Evolutionary conservation across 2,113 vertebrate species (phyloP).

Genomic region (Otus sunia): DNA sequence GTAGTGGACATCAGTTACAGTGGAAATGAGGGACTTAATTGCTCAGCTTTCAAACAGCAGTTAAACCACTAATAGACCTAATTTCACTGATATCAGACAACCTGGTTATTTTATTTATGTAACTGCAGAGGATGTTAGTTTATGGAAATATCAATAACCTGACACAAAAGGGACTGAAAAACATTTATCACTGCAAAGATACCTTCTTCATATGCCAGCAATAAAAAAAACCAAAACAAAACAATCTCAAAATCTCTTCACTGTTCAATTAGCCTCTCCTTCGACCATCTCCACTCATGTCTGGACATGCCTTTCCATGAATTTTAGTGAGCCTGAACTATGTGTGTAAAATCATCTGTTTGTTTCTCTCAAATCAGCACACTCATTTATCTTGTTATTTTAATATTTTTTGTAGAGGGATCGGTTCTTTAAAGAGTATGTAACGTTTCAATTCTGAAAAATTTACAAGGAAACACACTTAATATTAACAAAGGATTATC

Average conservation of each 20-base stretch:
- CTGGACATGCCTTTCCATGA: not conserved
- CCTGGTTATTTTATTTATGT: not conserved
- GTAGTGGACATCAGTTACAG: not conserved
- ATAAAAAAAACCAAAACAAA: not conserved
- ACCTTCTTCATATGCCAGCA: not conserved
- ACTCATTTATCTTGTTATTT: not conserved
- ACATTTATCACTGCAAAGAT: not conserved
- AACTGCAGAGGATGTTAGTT: not conserved
- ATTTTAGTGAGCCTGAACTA: not conserved
- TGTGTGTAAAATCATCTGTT: not conserved
- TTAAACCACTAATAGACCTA: not conserved
- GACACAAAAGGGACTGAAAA: not conserved
- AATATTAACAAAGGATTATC: not conserved
- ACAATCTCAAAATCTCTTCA: not conserved
- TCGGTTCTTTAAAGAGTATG: not conserved
- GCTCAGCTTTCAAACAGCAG: not conserved
- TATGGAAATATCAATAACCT: not conserved
- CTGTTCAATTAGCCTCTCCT: not conserved
- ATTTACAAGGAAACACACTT: not conserved
- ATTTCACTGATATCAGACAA: not conserved
- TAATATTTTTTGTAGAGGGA: not conserved
- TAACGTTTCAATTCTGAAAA: not conserved
- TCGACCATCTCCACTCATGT: not conserved
- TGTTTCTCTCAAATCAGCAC: not conserved
- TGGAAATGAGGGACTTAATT: not conserved